Percentiles rank a stretch among this genome's conserved stretches.
These are phyloP conservation scores for Philopotamus ludificatus DNA, from an alignment of 1,140 invertebrate species.

Conservation along the genomic window DNA sequence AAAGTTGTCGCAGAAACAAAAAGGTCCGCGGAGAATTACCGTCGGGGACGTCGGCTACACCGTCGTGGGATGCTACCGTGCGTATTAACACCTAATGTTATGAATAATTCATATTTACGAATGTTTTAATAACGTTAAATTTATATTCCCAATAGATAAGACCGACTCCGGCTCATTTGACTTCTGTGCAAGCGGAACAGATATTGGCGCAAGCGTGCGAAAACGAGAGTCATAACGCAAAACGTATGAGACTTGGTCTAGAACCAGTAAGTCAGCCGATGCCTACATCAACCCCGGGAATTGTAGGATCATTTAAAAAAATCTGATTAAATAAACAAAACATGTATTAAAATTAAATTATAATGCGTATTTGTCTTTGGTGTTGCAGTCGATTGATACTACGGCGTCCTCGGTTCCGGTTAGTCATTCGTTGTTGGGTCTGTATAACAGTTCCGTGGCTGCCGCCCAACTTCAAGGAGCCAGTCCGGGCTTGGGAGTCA, in stretches of 20 bases:
- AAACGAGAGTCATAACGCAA: conserved; percentile 95
- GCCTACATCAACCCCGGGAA: conserved; percentile 68
- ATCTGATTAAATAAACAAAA: no score
- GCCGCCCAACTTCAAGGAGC: conserved; percentile 15
- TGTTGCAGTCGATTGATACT: conserved; percentile 51
- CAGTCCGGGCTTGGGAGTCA: conserved; percentile 6
- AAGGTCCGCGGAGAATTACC: conserved; percentile 73
- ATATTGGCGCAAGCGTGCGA: conserved; percentile 93
- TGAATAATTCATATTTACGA: no score
- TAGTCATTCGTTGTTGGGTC: conserved; percentile 51
- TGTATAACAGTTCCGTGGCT: conserved; percentile 48
- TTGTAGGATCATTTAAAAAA: conserved; percentile 45
- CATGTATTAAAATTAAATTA: no score
- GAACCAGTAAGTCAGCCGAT: conserved; percentile 90
- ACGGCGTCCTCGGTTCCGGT: conserved; percentile 48
- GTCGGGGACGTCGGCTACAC: conserved; percentile 45
- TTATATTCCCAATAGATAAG: conserved; percentile 64
- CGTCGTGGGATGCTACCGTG: conserved; percentile 56
- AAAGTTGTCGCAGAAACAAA: conserved; percentile 92
- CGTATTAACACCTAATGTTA: conserved; percentile 35
- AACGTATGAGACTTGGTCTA: conserved; percentile 91
- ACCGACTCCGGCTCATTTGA: conserved; percentile 93
- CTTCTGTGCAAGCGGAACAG: conserved; percentile 93
- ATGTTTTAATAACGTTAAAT: background rate
- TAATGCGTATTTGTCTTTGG: conserved; percentile 2